Evolutionary conservation across 2,888 invertebrate species (phyloP).

Genomic region (Caenorhabditis sp.): DNA sequence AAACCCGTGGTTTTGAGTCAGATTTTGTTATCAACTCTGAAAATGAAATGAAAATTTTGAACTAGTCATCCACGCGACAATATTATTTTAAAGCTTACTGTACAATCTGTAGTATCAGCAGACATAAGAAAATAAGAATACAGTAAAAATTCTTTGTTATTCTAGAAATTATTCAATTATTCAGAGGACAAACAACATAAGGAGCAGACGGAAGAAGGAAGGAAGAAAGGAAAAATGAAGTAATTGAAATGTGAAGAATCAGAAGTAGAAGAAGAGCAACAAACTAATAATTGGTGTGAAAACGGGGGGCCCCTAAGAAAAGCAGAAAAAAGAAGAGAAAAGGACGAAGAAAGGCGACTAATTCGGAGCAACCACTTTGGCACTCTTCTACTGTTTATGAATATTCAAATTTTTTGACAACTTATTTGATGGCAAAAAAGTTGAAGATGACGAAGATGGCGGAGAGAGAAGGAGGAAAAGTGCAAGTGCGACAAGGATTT

Average conservation of each 20-base stretch:
- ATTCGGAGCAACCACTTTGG: slow-evolving; percentile 15
- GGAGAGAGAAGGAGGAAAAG: slow-evolving; percentile 6
- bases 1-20: too few species aligned
- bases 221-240: too few species aligned
- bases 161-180: too few species aligned
- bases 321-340: background rate
- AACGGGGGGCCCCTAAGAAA: background rate
- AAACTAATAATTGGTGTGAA: slow-evolving; percentile 1
- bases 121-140: too few species aligned
- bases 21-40: too few species aligned
- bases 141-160: too few species aligned
- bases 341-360: slow-evolving; percentile 19
- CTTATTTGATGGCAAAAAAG: slow-evolving; percentile 1
- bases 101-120: too few species aligned
- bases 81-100: too few species aligned
- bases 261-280: background rate
- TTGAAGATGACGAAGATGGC: slow-evolving; percentile 2
- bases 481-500: slow-evolving; percentile 5
- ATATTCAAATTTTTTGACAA: slow-evolving; percentile 33
- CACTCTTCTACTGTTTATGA: slow-evolving; percentile 28
- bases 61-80: too few species aligned
- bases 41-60: too few species aligned
- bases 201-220: too few species aligned
- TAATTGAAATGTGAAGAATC: background rate
- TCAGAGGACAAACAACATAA: too few species aligned